Conservation (phyloP, 2,113 vertebrate genomes). For the Zosterops japonicus region DNA sequence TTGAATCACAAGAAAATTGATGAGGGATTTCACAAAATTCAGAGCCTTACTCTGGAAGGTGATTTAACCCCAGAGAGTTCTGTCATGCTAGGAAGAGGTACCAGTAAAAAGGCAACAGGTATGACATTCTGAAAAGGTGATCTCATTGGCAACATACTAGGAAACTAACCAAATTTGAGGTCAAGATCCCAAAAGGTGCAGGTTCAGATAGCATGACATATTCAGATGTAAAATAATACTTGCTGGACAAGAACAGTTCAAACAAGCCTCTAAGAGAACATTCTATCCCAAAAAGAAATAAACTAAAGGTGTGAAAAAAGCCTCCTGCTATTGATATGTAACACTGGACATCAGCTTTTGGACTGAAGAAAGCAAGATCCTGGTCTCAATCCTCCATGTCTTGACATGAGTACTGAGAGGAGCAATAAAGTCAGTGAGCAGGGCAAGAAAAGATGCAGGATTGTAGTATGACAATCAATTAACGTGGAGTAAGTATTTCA, state of each 20-base stretch:
- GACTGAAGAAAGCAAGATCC: background rate
- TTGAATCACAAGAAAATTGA: background rate
- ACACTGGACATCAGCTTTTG: background rate
- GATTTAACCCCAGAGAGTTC: background rate
- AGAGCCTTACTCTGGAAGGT: background rate
- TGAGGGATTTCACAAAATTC: background rate
- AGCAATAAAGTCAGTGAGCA: background rate
- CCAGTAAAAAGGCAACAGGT: background rate
- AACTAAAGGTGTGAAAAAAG: fast-evolving
- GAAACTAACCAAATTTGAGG: background rate
- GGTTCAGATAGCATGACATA: background rate
- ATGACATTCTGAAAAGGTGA: background rate
- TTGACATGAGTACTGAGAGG: background rate
- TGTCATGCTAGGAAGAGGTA: background rate
- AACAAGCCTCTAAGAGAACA: background rate
- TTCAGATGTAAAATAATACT: background rate
- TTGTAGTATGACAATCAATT: background rate
- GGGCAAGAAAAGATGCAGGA: background rate
- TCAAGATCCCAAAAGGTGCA: background rate
- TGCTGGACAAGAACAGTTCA: background rate
- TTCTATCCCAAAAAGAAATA: background rate
- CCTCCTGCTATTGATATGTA: background rate
- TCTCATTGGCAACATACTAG: background rate
- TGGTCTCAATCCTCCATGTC: background rate
- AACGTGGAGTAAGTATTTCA: background rate